phyloP scores from a whole-genome alignment of 2,797 vertebrate species.

The Psittacula echo region DNA sequence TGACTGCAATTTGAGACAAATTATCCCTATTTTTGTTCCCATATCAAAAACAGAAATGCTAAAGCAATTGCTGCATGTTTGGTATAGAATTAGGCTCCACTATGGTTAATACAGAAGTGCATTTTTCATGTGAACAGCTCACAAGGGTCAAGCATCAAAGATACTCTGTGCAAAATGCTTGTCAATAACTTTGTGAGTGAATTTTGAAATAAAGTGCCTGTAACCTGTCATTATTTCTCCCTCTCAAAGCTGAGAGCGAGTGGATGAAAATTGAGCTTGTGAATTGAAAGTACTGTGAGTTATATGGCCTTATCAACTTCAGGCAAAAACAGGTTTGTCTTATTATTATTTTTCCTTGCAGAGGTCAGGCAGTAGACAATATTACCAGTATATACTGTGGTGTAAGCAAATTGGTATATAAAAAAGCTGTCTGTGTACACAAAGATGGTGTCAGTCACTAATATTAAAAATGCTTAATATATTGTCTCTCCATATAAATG shows the following conservation, averaged over 20 bases:
- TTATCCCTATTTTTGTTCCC: conserved; percentile 80
- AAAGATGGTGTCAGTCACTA: conserved; percentile 45
- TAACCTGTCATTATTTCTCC: conserved; percentile 95
- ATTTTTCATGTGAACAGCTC: conserved; percentile 84
- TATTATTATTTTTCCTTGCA: conserved; percentile 93
- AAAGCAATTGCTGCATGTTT: conserved; percentile 81
- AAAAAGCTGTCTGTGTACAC: conserved; percentile 57
- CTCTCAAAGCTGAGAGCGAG: conserved; percentile 88
- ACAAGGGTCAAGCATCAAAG: conserved; percentile 83
- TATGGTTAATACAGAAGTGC: conserved; percentile 89
- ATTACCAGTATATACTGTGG: conserved; percentile 82
- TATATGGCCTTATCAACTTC: conserved; percentile 91
- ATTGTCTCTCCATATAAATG: conserved; percentile 1
- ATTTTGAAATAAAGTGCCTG: conserved; percentile 94
- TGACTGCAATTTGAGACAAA: conserved; percentile 83
- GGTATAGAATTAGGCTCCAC: conserved; percentile 86
- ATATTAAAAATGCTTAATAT: conserved; percentile 29
- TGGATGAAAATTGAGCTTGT: conserved; percentile 95
- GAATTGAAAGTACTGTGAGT: conserved; percentile 91
- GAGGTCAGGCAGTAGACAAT: conserved; percentile 86
- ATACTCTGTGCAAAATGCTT: conserved; percentile 81
- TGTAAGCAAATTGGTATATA: conserved; percentile 72
- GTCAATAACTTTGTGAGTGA: conserved; percentile 89
- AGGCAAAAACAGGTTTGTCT: conserved; percentile 89
- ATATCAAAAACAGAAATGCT: conserved; percentile 81